A percentile compares a stretch with the other conserved stretches of the same genome.
Evolutionary conservation across 2,797 vertebrate genomes (phyloP).

Genomic region (Pantherophis vulpinus): DNA sequence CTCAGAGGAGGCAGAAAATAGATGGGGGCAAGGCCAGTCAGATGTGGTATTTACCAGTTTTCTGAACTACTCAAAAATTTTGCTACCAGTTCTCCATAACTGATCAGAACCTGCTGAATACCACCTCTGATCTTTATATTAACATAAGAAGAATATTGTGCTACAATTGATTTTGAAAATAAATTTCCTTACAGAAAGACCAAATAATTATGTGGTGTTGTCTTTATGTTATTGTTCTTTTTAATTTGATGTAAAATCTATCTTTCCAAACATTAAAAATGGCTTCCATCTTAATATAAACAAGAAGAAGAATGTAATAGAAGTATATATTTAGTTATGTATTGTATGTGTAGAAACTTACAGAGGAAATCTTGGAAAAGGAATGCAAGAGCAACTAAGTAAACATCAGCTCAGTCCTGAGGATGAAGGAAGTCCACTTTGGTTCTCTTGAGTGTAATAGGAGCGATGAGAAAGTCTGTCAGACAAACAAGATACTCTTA

Average conservation of each 20-base stretch:
- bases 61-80: no score
- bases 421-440: neutral
- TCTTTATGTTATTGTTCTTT: neutral
- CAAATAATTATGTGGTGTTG: neutral
- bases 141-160: neutral
- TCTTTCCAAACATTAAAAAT: neutral
- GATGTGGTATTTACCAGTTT: no score
- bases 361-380: neutral
- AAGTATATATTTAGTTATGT: neutral
- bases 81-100: no score
- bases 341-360: neutral
- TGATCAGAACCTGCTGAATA: no score
- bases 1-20: no score
- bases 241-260: neutral
- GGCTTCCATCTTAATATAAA: neutral
- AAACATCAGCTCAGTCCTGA: neutral
- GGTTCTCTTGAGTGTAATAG: neutral
- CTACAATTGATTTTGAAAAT: neutral
- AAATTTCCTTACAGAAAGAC: neutral
- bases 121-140: neutral
- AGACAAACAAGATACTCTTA: neutral
- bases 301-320: neutral
- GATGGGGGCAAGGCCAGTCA: no score
- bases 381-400: neutral
- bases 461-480: neutral